These are phyloP conservation scores for Atractosteus spatula DNA, from an alignment of 2,113 vertebrate genomes.

Conservation along the genomic window DNA sequence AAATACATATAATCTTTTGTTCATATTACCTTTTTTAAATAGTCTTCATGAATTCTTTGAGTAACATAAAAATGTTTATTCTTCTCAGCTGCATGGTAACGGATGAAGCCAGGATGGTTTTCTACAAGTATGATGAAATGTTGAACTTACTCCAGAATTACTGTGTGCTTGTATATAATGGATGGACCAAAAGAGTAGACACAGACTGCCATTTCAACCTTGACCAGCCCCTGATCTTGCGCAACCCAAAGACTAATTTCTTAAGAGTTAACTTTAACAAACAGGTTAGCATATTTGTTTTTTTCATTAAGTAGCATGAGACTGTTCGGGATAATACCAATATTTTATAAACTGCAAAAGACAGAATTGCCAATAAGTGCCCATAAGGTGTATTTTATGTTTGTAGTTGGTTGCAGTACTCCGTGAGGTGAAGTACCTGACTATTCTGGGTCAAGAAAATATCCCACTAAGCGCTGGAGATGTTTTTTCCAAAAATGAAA, in stretches of 20 bases:
- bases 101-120: constrained; percentile 45
- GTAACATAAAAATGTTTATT: not conserved
- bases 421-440: constrained; percentile 69
- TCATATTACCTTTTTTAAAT: not conserved
- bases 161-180: constrained; percentile 31
- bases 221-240: constrained; percentile 63
- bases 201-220: constrained; percentile 62
- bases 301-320: not conserved
- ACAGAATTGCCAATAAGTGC: accelerated
- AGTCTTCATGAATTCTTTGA: not conserved
- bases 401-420: constrained; percentile 61
- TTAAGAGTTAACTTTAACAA: constrained; percentile 66
- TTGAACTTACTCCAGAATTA: constrained; percentile 43
- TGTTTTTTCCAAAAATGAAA: constrained; percentile 58
- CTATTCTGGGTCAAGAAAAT: constrained; percentile 54
- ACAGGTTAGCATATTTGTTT: constrained; percentile 48
- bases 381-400: not conserved
- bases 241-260: constrained; percentile 13
- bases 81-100: constrained; percentile 39
- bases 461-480: constrained; percentile 43
- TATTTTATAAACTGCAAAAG: too few relatives aligned
- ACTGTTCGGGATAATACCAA: not conserved
- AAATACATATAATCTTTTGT: too few relatives aligned
- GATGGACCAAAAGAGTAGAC: constrained; percentile 51
- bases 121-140: constrained; percentile 57